These are phyloP conservation scores for Lemur catta DNA, from an alignment of 2,797 vertebrate species.

Conservation along the genomic window DNA sequence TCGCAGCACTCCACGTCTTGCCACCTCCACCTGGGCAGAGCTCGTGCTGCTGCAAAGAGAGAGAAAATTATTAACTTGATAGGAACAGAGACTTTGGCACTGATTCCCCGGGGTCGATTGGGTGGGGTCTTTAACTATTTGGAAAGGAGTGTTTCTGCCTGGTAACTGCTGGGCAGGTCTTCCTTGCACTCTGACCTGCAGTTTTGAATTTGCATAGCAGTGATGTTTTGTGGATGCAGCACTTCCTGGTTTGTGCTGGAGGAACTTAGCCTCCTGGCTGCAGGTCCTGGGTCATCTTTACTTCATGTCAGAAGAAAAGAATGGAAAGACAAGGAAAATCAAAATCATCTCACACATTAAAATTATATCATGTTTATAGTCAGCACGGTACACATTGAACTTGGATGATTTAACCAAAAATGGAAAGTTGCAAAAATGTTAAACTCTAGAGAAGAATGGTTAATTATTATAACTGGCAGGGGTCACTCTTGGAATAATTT, in stretches of 20 bases:
- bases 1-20: too few species aligned
- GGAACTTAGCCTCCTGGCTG: neutral
- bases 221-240: neutral
- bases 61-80: neutral
- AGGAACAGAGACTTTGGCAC: neutral
- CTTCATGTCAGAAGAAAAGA: neutral
- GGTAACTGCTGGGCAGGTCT: neutral
- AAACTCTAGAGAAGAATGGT: neutral
- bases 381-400: neutral
- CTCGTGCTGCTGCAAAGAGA: neutral
- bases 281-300: neutral
- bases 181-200: neutral
- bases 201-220: neutral
- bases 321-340: neutral
- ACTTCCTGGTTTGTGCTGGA: neutral
- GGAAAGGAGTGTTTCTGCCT: neutral
- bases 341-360: neutral
- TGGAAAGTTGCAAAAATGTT: neutral
- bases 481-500: neutral
- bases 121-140: neutral
- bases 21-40: neutral
- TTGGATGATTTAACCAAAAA: neutral
- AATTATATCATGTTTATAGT: neutral
- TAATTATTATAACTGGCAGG: neutral
- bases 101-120: neutral